phyloP scores from a whole-genome alignment of 2,113 vertebrate species.

The Parotia lawesii region DNA sequence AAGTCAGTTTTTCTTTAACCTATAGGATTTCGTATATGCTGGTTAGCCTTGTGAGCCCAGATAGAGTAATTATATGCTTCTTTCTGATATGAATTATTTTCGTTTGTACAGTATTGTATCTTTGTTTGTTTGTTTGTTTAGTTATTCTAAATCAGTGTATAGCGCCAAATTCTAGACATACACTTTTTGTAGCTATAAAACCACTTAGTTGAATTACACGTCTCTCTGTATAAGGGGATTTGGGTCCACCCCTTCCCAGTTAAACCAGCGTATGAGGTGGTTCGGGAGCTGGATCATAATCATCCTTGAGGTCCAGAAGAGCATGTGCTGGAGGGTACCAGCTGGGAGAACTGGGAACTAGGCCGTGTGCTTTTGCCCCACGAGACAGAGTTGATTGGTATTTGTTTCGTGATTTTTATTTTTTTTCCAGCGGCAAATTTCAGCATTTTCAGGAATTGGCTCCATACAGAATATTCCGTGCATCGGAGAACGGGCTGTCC shows the following conservation, averaged over 20 bases:
- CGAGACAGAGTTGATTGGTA: background rate
- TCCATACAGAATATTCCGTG: background rate
- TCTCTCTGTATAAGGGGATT: background rate
- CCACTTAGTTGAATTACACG: background rate
- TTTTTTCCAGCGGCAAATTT: background rate
- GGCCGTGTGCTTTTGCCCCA: background rate
- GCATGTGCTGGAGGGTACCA: background rate
- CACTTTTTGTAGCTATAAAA: background rate
- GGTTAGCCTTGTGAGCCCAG: background rate
- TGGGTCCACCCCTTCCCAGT: background rate
- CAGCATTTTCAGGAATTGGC: background rate
- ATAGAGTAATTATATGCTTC: background rate
- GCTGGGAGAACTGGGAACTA: background rate
- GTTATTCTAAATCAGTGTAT: background rate
- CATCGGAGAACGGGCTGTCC: fast-evolving
- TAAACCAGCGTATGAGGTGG: background rate
- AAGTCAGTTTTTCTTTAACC: background rate
- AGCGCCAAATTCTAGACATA: background rate
- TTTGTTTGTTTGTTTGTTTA: background rate
- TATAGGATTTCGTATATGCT: background rate
- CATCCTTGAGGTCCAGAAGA: background rate
- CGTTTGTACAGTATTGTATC: fast-evolving
- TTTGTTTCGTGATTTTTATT: background rate
- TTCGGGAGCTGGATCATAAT: background rate
- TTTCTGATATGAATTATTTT: background rate